phyloP scores from a whole-genome alignment of 2,797 vertebrate species.

The Poeciliopsis paucimaculata region DNA sequence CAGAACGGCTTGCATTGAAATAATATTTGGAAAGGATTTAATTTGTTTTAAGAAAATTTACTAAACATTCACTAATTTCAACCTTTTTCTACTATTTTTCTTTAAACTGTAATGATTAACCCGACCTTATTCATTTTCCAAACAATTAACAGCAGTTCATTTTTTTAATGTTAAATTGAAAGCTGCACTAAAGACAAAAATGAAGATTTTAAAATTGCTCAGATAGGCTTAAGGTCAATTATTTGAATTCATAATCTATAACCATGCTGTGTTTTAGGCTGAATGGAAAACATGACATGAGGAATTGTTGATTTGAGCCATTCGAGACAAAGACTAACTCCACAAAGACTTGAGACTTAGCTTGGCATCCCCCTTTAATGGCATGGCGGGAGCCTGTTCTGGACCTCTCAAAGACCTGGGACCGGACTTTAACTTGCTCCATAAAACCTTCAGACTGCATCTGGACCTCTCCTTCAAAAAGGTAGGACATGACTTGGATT shows the following conservation, averaged over 20 bases:
- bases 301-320: background rate
- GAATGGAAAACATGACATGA: background rate
- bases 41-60: background rate
- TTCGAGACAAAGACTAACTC: background rate
- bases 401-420: background rate
- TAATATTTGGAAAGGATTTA: background rate
- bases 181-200: background rate
- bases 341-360: background rate
- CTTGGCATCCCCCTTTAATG: background rate
- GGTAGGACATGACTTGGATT: too few species aligned
- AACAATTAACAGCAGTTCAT: background rate
- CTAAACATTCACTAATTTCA: background rate
- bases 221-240: background rate
- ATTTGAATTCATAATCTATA: background rate
- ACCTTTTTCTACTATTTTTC: background rate
- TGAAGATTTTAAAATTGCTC: background rate
- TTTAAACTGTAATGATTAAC: background rate
- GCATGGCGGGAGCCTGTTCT: too few species aligned
- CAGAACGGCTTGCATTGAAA: too few species aligned
- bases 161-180: background rate
- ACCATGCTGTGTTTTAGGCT: background rate
- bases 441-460: background rate
- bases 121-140: background rate
- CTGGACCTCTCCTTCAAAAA: too few species aligned
- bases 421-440: too few species aligned